Evolutionary conservation across 2,888 invertebrate genomes (phyloP).

Genomic region (Hermaeophaga mercurialis): DNA sequence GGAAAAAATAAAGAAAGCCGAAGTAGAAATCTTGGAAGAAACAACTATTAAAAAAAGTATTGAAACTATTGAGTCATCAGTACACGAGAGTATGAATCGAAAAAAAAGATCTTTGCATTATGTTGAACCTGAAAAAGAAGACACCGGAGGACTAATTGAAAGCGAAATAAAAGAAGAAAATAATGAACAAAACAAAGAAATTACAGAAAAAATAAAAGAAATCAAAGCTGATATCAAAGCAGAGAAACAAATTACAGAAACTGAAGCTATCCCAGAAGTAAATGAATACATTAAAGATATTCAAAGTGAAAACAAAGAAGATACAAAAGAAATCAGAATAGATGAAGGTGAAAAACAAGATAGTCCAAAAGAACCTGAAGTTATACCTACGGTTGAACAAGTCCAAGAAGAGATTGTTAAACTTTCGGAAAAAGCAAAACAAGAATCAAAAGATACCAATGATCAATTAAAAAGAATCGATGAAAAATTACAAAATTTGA

Average conservation of each 20-base stretch:
- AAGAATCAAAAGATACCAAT: background rate
- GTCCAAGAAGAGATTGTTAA: constrained; percentile 46
- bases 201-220: background rate
- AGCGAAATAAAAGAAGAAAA: constrained; percentile 3
- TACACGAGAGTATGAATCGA: background rate
- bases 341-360: too few relatives aligned
- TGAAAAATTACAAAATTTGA: constrained; percentile 9
- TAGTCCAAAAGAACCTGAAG: constrained; percentile 45
- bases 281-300: too few relatives aligned
- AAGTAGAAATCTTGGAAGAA: background rate
- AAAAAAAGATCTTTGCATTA: constrained; percentile 1
- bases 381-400: constrained; percentile 20
- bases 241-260: too few relatives aligned
- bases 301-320: constrained; percentile 59
- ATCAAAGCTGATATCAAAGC: too few relatives aligned
- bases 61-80: constrained; percentile 8
- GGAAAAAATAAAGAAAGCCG: background rate
- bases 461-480: constrained; percentile 3
- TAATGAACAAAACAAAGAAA: constrained; percentile 7
- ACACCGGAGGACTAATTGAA: constrained; percentile 5
- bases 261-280: too few relatives aligned
- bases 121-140: constrained; percentile 2
- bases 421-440: background rate
- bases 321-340: constrained; percentile 50
- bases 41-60: constrained; percentile 1